Conservation (phyloP, 2,888 invertebrate genomes). For the Pedicia rivosa region DNA sequence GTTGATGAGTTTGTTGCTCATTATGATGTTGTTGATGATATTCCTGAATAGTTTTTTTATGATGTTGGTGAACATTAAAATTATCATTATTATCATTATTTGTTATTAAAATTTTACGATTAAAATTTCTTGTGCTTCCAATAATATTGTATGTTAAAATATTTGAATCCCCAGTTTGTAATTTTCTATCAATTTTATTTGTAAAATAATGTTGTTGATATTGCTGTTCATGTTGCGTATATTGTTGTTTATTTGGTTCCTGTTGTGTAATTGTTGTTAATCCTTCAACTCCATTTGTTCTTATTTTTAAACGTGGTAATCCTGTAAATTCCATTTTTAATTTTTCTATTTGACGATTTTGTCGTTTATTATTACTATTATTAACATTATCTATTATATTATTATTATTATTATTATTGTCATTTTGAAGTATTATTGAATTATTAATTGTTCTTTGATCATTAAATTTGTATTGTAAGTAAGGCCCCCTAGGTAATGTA, state of each 20-base stretch:
- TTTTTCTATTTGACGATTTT: conserved; percentile 7
- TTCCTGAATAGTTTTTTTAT: no score
- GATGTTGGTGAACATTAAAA: no score
- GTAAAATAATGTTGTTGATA: conserved; percentile 4
- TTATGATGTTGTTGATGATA: no score
- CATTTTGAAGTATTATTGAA: background rate
- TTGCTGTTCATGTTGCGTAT: conserved; percentile 5
- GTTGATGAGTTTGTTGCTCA: no score
- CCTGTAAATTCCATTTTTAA: conserved; percentile 4
- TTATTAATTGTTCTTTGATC: conserved; percentile 9
- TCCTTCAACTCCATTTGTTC: conserved; percentile 5
- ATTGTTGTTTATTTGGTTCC: background rate
- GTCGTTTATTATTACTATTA: conserved; percentile 10
- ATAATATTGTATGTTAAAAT: no score
- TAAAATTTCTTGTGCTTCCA: no score
- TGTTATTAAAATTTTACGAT: no score
- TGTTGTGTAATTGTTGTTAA: background rate
- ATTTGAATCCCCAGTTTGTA: no score
- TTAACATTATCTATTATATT: conserved; percentile 11
- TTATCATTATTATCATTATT: no score
- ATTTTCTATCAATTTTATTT: background rate
- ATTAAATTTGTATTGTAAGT: conserved; percentile 17
- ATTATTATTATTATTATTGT: background rate
- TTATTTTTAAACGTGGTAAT: conserved; percentile 1
- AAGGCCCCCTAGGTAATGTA: conserved; percentile 17